These are phyloP conservation scores for Leucopsar rothschildi DNA, from an alignment of 2,113 vertebrate genomes.

Conservation along the genomic window DNA sequence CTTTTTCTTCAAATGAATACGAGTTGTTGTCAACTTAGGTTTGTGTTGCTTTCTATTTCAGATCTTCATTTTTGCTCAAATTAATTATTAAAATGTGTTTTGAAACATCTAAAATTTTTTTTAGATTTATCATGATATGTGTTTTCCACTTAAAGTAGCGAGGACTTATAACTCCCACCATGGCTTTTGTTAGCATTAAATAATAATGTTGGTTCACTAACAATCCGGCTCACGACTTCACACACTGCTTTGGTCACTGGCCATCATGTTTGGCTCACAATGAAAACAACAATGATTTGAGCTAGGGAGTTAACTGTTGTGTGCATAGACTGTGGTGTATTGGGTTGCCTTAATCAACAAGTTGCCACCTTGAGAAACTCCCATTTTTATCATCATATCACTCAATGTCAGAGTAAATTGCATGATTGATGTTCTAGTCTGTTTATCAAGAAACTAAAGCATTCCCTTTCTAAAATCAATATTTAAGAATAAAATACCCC, in stretches of 20 bases:
- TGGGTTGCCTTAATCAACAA: background rate
- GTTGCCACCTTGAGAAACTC: slow-evolving; percentile 34
- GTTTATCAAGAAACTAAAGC: slow-evolving; percentile 14
- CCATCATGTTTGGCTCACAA: background rate
- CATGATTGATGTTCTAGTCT: slow-evolving; percentile 50
- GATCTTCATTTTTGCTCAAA: background rate
- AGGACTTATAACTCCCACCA: background rate
- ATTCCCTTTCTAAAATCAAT: slow-evolving; percentile 54
- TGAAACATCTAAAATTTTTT: background rate
- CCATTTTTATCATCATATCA: background rate
- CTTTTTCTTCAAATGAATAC: background rate
- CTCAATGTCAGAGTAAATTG: slow-evolving; percentile 58
- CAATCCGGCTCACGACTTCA: background rate
- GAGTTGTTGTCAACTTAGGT: background rate
- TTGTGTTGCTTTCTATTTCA: background rate
- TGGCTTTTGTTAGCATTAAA: background rate
- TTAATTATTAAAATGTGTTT: background rate
- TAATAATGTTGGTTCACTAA: background rate
- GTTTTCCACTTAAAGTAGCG: background rate
- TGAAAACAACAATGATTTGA: background rate
- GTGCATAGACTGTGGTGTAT: background rate
- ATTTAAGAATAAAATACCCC: slow-evolving; percentile 39
- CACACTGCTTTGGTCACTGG: background rate
- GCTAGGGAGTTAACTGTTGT: background rate
- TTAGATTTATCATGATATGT: background rate